phyloP scores from a whole-genome alignment of 2,797 vertebrate species.

The Bradypodion ventrale region DNA sequence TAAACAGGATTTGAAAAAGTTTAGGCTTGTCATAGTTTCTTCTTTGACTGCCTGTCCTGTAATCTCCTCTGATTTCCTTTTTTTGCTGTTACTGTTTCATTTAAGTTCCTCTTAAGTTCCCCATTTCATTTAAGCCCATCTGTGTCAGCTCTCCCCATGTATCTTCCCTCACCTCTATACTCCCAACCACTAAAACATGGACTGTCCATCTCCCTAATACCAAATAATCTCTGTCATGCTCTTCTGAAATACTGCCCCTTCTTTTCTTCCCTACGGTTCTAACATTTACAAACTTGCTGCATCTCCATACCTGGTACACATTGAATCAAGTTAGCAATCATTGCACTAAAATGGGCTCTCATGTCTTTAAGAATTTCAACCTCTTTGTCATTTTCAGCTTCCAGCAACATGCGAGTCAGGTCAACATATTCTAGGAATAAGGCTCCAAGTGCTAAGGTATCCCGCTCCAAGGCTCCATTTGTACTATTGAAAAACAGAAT shows the following conservation, averaged over 20 bases:
- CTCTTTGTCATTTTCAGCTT: constrained; percentile 99
- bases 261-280: constrained; percentile 5
- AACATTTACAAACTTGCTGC: constrained; percentile 7
- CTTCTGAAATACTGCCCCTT: neutral
- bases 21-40: neutral
- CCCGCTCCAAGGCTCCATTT: constrained; percentile 94
- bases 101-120: neutral
- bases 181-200: neutral
- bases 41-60: neutral
- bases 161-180: neutral
- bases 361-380: constrained; percentile 98
- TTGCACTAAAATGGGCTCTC: constrained; percentile 96
- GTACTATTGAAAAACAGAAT: constrained; percentile 77
- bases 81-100: neutral
- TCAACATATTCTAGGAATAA: constrained; percentile 98
- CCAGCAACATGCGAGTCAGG: constrained; percentile 96
- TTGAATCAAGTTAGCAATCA: constrained; percentile 98
- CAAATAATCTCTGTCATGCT: neutral
- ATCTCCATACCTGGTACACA: constrained; percentile 90
- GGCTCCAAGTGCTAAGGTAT: constrained; percentile 93
- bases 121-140: neutral
- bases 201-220: neutral
- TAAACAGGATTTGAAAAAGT: neutral
- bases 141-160: neutral
- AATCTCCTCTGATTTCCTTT: neutral